Percentiles rank a stretch among this genome's conserved stretches.
Evolutionary conservation across 2,113 vertebrate species (phyloP).

Genomic region (Ailurus styani): DNA sequence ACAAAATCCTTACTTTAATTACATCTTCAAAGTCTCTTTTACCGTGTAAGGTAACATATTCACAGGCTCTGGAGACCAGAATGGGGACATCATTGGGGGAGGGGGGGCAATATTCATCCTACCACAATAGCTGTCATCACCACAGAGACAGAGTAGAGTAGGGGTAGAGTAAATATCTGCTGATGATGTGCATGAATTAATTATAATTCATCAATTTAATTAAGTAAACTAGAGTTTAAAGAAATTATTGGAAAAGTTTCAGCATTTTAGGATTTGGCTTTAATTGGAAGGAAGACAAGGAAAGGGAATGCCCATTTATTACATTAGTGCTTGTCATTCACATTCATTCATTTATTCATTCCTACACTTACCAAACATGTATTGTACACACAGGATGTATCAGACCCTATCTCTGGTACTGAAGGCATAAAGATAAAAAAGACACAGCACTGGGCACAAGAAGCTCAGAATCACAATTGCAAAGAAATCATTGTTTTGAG

Average conservation of each 20-base stretch:
- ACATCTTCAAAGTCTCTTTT: neutral
- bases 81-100: neutral
- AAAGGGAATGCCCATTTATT: neutral
- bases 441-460: neutral
- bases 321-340: neutral
- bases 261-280: neutral
- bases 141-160: neutral
- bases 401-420: neutral
- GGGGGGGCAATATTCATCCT: neutral
- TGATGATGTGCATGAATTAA: neutral
- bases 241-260: neutral
- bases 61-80: neutral
- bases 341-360: neutral
- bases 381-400: neutral
- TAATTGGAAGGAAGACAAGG: neutral
- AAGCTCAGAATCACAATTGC: neutral
- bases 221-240: neutral
- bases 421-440: neutral
- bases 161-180: neutral
- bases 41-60: neutral
- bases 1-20: neutral
- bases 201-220: neutral
- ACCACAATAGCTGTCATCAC: neutral
- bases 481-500: neutral
- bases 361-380: neutral